These are phyloP conservation scores for Dermochelys coriacea DNA, from an alignment of 2,797 vertebrate species.

Conservation along the genomic window DNA sequence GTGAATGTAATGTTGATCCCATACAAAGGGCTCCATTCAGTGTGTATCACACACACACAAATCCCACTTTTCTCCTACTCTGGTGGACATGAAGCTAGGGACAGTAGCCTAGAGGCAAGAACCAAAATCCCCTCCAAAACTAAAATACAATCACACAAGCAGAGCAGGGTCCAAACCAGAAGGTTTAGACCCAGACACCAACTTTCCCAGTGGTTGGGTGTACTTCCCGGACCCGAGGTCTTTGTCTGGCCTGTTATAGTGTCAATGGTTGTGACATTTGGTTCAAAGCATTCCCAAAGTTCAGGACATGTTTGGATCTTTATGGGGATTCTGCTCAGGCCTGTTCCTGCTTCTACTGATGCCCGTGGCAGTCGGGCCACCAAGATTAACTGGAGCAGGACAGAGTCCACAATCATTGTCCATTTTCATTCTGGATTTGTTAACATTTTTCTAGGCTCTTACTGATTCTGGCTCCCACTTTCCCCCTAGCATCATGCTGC, in stretches of 20 bases:
- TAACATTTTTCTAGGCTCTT: neutral
- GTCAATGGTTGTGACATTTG: neutral
- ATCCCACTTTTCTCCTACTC: rapidly evolving
- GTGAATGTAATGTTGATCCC: rapidly evolving
- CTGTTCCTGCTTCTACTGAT: neutral
- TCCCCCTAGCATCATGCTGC: rapidly evolving
- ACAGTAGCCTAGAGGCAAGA: neutral
- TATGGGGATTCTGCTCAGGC: rapidly evolving
- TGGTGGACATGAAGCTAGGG: neutral
- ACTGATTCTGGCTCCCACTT: neutral
- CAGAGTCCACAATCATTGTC: neutral
- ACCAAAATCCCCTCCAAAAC: neutral
- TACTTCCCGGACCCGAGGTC: neutral
- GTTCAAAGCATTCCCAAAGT: neutral
- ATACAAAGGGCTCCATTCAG: neutral
- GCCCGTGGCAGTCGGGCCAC: neutral
- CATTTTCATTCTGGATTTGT: neutral
- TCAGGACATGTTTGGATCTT: neutral
- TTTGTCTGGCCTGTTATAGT: neutral
- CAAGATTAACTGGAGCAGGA: neutral
- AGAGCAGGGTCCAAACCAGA: rapidly evolving
- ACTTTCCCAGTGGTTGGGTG: neutral
- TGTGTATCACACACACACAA: neutral
- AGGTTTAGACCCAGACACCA: neutral
- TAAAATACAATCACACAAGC: rapidly evolving